A percentile compares a stretch with the other conserved stretches of the same genome.
phyloP scores from a whole-genome alignment of 2,888 invertebrate species.

The Chrysina gloriosa region DNA sequence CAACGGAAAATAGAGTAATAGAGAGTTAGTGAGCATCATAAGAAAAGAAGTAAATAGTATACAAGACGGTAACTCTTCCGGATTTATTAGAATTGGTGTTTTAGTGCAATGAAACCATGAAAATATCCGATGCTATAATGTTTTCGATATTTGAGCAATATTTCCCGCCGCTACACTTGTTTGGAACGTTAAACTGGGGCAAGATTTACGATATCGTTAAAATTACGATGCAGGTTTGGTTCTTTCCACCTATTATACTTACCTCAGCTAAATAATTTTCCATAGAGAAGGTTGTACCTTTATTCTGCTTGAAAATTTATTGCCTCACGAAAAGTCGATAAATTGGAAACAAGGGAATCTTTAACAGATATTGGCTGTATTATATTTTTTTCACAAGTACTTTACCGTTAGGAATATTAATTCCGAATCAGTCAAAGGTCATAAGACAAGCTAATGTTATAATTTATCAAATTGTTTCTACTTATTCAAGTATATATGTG shows the following conservation, averaged over 20 bases:
- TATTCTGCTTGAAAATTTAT: neutral
- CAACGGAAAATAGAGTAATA: neutral
- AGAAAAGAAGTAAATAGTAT: neutral
- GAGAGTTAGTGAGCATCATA: neutral
- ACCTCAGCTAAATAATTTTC: conserved; percentile 17
- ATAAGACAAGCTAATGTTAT: too few relatives aligned
- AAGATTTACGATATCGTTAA: conserved; percentile 33
- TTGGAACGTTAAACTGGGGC: conserved; percentile 11
- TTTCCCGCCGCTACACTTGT: neutral
- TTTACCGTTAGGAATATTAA: too few relatives aligned
- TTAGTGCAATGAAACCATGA: neutral
- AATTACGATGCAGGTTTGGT: conserved; percentile 16
- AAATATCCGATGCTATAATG: neutral
- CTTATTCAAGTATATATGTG: too few relatives aligned
- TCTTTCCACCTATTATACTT: conserved; percentile 16
- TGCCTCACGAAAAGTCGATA: neutral
- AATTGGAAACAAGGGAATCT: neutral
- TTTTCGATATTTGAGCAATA: conserved; percentile 16
- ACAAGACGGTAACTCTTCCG: too few relatives aligned
- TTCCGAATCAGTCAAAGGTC: too few relatives aligned
- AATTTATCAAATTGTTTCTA: too few relatives aligned
- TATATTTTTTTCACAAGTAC: too few relatives aligned
- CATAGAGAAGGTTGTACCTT: neutral
- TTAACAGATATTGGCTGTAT: too few relatives aligned
- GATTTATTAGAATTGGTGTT: conserved; percentile 11